Percentiles rank a stretch among this genome's conserved stretches.
These are phyloP conservation scores for Erythrocercus mccallii DNA, from an alignment of 2,113 vertebrate species.

Conservation along the genomic window DNA sequence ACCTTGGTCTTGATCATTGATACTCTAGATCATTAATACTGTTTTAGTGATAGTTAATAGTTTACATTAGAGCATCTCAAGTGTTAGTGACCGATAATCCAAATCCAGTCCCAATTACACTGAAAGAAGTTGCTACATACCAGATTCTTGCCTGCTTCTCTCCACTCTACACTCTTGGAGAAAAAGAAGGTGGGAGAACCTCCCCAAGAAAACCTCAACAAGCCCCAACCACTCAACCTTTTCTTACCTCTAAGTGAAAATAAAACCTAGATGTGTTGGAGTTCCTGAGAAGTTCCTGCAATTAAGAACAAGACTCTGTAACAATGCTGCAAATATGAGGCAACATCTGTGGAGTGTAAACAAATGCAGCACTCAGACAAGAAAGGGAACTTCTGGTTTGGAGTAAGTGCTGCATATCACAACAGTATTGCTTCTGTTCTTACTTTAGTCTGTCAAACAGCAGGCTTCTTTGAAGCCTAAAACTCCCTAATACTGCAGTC, in stretches of 20 bases:
- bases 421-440: neutral
- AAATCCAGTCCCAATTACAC: neutral
- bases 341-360: neutral
- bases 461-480: neutral
- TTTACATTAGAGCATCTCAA: neutral
- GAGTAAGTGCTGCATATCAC: neutral
- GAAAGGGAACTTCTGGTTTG: neutral
- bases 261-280: conserved; percentile 71
- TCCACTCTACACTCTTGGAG: accelerated
- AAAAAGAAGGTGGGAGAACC: accelerated
- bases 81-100: neutral
- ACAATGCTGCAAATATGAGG: neutral
- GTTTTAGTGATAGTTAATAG: neutral
- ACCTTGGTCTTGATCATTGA: neutral
- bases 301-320: neutral
- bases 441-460: neutral
- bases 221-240: neutral
- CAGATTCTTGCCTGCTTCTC: neutral
- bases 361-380: neutral
- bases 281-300: conserved; percentile 77
- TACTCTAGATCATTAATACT: neutral
- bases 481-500: neutral
- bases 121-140: neutral
- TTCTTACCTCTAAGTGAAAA: conserved; percentile 75
- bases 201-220: neutral